Base-by-base conservation (phyloP, 2,888 invertebrate species). In the Chrysopilus asiliformis region DNA sequence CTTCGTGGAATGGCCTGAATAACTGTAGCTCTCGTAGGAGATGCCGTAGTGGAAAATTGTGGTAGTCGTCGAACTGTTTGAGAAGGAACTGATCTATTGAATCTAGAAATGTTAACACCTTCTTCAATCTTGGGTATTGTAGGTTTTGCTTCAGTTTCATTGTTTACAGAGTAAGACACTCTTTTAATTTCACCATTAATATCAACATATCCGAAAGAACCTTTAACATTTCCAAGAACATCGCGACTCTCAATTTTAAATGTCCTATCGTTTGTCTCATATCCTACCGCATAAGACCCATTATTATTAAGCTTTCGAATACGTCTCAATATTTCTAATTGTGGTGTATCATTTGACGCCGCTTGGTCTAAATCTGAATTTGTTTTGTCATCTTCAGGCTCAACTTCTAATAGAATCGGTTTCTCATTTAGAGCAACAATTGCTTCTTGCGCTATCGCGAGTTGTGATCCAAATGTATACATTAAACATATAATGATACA, bases 191-290 rank as follows among this genome's bases (percentile, higher is more conserved):
- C 76, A 6, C 85, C 84, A 52, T 74, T 71, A 39, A 74, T 74
- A 52, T 83, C 83, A 32, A 84, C 68, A 57, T 80, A 85, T 28
- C 85, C 85, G 52, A 82, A 85, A 34, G 83, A 84, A 26, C 84
- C 84, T 58, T 82, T 83, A 44, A 84, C 79, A 56, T 82, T 80
- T 7, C 83, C 83, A 42, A 75, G 65, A 32, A 80, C 79, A 58
- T 82, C 82, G 43, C 83, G 67, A 51, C 79, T 84, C 63, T 84
- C 84, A 39, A 84, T 82, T 66, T 85, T 84, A 58, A 84, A 85
- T 0, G 82, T 80, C 4, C 85, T 85, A 57, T 85, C 85, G 32
- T 80, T 83, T 3, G 83, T 82, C 64, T 85, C 85, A 53, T 82
- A 85, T 2, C 85, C 85, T 43, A 81, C 81, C 1, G 84, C 83